Percentiles rank a stretch among this genome's conserved stretches.
Conservation (phyloP, 1,140 invertebrate species). For the Piezodorus guildinii region DNA sequence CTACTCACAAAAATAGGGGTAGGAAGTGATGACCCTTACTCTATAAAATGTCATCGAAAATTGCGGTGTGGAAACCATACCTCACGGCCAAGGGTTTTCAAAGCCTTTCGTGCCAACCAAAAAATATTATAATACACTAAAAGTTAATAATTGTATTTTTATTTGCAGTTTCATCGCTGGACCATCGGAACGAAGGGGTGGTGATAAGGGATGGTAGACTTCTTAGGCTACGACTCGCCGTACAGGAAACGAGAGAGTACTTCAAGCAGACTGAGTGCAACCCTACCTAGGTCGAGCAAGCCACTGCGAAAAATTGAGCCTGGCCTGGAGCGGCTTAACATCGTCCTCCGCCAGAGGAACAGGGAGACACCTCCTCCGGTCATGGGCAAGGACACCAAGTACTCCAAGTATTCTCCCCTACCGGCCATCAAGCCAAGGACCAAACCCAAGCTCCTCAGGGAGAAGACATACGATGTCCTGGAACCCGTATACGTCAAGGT, state of each 20-base stretch:
- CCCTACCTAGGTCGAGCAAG: not conserved
- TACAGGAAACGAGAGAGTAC: not conserved
- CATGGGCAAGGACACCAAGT: not conserved
- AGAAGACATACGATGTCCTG: slow-evolving; percentile 12
- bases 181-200: too few species aligned
- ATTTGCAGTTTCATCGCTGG: too few species aligned
- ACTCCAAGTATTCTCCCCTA: not conserved
- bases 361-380: not conserved
- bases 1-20: too few species aligned
- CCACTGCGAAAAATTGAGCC: not conserved
- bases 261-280: not conserved
- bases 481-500: slow-evolving; percentile 12
- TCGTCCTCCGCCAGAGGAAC: not conserved
- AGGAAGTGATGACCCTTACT: too few species aligned
- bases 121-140: too few species aligned
- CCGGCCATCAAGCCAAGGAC: slow-evolving; percentile 2
- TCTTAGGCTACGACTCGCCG: not conserved
- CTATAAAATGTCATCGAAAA: too few species aligned
- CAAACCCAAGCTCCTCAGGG: slow-evolving; percentile 10
- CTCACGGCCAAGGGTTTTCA: too few species aligned
- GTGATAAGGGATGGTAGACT: slow-evolving; percentile 1
- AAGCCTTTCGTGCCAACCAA: too few species aligned
- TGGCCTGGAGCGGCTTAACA: not conserved
- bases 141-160: too few species aligned
- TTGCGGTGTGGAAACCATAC: too few species aligned